A percentile compares a stretch with the other conserved stretches of the same genome.
phyloP scores from a whole-genome alignment of 2,888 invertebrate genomes.

The Ceriagrion tenellum region DNA sequence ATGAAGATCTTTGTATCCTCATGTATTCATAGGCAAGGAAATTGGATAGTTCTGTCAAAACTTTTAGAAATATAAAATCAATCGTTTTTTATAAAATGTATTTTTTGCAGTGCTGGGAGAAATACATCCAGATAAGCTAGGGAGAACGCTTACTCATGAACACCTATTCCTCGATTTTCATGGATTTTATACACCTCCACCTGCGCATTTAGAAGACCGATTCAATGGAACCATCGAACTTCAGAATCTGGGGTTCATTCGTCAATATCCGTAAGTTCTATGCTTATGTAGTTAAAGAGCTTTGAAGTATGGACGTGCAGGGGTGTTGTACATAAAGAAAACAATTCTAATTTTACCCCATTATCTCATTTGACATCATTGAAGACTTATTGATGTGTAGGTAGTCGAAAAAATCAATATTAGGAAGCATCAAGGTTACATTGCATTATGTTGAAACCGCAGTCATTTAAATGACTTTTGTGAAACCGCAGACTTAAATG shows the following conservation, averaged over 20 bases:
- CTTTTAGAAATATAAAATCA: background rate
- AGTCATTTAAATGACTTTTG: no score
- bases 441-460: no score
- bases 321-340: no score
- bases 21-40: no score
- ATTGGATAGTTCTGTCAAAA: no score
- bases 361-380: no score
- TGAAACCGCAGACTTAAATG: no score
- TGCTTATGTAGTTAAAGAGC: background rate
- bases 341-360: no score
- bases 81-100: background rate
- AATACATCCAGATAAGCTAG: slow-evolving; percentile 81
- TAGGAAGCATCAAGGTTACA: no score
- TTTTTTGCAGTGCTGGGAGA: slow-evolving; percentile 82
- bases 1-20: no score
- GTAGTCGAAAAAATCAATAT: no score
- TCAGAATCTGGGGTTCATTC: slow-evolving; percentile 27
- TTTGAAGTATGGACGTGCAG: background rate
- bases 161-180: slow-evolving; percentile 85
- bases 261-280: slow-evolving; percentile 42
- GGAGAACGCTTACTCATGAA: slow-evolving; percentile 87
- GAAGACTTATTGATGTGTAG: no score
- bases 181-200: slow-evolving; percentile 82
- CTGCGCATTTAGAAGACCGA: slow-evolving; percentile 77
- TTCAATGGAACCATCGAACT: slow-evolving; percentile 75